Evolutionary conservation across 2,888 invertebrate species (phyloP), one percentile per base, ranked within the genome.

Genomic region (Troides helena): DNA sequence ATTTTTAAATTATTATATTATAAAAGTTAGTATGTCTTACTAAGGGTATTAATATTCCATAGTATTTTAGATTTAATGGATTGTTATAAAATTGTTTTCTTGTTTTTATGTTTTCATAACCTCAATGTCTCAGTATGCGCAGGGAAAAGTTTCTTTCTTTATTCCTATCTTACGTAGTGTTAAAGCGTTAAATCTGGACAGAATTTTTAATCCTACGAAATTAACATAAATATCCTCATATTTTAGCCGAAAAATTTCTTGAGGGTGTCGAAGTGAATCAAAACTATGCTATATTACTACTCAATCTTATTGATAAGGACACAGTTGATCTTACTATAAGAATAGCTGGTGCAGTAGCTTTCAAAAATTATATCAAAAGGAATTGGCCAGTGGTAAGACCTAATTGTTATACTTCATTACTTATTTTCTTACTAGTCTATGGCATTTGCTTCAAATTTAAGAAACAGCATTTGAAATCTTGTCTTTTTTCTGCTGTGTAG

Each of bases 361-460:
- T 99, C 83, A 99, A 99, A 85, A 99, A 99, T 85, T 99, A 96
- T 83, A 95, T 99, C 30, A 99, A 99, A 87, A 93, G 98, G 67
- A 98, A 99, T 88, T 99, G 99, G 99, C 95, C 95, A 80, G 94
- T 96, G 81, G 97, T 97, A 90, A 93, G 95, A 93, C 74, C 58
- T 30, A 30, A 30, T 65, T 14, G 58, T 62, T 46, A 12, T 46
- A 50, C 14, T 50, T 50, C 18, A 1, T 5, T 17, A 12, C 30
- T 30, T 5, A 30, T 30, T 30, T 30, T 3, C 30, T 30, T 30
- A 30, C 4, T 30, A 30, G 30, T 30, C 30, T 5, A 30, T 3
- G 30, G 30, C 30, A 30, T 30, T 30, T 4, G 30, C 30, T 30
- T 30, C 30, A 30, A 30, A 30, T 30, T 3, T 3, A 30, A 30